Conservation (phyloP, 2,113 vertebrate genomes). For the Cyanoramphus novaezelandiae region DNA sequence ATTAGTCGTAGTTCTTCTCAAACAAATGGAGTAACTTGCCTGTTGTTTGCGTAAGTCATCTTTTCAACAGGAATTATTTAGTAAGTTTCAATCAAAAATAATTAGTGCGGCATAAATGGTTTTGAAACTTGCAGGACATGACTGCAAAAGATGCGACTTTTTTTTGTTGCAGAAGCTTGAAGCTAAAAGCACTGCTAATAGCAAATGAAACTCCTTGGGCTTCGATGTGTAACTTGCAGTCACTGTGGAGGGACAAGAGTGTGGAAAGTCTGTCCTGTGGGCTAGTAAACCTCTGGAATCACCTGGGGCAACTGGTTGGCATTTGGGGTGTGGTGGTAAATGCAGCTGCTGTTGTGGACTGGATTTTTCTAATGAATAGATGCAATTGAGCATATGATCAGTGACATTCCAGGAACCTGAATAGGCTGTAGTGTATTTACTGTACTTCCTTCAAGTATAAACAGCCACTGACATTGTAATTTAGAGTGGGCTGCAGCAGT, state of each 20-base stretch:
- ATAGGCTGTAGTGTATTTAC: constrained; percentile 54
- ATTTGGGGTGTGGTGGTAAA: constrained; percentile 21
- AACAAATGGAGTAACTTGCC: background rate
- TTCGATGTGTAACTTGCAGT: background rate
- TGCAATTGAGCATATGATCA: constrained; percentile 60
- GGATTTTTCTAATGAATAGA: constrained; percentile 57
- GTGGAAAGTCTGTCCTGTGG: background rate
- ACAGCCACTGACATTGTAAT: constrained; percentile 12
- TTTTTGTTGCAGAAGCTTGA: background rate
- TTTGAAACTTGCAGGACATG: background rate
- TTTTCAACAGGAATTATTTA: constrained; percentile 33
- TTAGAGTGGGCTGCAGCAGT: constrained; percentile 3
- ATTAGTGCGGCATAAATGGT: background rate
- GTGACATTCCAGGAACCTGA: constrained; percentile 56
- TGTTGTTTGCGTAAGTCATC: constrained; percentile 33
- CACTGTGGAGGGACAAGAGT: background rate
- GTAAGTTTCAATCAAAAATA: background rate
- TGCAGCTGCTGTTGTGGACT: constrained; percentile 39
- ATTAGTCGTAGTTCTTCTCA: constrained; percentile 9
- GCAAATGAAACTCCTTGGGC: background rate
- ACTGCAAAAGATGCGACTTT: background rate
- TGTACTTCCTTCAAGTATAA: constrained; percentile 29
- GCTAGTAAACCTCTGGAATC: constrained; percentile 26
- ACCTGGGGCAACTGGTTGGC: constrained; percentile 26
- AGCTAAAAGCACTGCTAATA: background rate